Evolutionary conservation across 2,888 invertebrate genomes (phyloP), one percentile per base, ranked within the genome.

Genomic region (Ornithoptera priamus): DNA sequence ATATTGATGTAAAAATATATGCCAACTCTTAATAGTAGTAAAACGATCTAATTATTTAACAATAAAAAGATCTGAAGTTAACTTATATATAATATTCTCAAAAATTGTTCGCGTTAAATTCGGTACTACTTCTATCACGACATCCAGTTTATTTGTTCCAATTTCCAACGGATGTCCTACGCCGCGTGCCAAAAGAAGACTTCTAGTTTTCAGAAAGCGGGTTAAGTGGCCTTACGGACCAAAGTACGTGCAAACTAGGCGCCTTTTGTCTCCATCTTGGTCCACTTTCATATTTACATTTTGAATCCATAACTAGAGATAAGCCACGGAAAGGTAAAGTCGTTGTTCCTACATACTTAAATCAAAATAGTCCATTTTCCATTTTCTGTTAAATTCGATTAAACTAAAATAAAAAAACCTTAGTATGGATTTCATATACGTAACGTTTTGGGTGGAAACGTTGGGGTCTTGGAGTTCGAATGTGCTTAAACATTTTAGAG

Each of bases 151-250:
- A 66, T 71, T 67, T 61, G 63, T 58, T 71, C 30, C 46, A 46
- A 64, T 67, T 70, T 61, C 46, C 57, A 67, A 56, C 59, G 62
- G 53, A 64, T 42, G 64, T 64, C 61, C 65, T 57, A 60, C 30
- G 53, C 24, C 20, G 22, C 62, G 71, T 68, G 68, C 71, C 71
- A 71, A 68, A 65, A 71, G 64, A 53, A 53, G 60, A 65, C 65
- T 65, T 58, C 57, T 61, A 65, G 67, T 61, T 68, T 39, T 62
- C 63, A 20, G 58, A 71, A 71, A 68, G 65, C 62, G 67, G 70
- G 70, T 70, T 70, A 70, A 70, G 70, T 67, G 70, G 53, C 53
- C 70, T 70, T 70, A 64, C 67, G 53, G 58, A 7, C 59, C 60
- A 60, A 68, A 68, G 66, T 65, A 69, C 53, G 61, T 65, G 58